Percentiles rank a stretch among this genome's conserved stretches.
These are phyloP conservation scores for Pagetopsis macropterus DNA, from an alignment of 2,797 vertebrate species.

Conservation along the genomic window DNA sequence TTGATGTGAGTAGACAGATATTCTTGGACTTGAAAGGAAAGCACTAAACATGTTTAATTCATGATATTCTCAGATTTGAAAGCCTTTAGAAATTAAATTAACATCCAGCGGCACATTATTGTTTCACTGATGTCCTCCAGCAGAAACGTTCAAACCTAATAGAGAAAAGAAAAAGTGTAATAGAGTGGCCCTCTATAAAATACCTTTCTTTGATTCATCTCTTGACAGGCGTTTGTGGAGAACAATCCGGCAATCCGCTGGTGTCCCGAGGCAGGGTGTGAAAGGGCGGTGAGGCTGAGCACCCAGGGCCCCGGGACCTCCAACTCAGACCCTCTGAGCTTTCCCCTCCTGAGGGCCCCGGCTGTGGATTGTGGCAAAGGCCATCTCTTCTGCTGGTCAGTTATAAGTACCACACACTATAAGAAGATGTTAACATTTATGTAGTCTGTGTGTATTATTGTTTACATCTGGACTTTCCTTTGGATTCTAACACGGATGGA, in stretches of 20 bases:
- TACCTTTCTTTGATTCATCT: constrained; percentile 1
- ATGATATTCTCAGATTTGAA: background rate
- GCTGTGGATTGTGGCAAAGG: constrained; percentile 98
- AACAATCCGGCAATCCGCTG: constrained; percentile 98
- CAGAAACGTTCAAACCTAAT: background rate
- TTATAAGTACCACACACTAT: constrained; percentile 9
- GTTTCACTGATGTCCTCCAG: background rate
- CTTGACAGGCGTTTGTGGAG: constrained; percentile 95
- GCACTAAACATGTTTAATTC: background rate
- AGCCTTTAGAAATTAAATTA: background rate
- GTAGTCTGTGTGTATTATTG: background rate
- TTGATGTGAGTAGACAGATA: background rate
- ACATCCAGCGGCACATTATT: background rate
- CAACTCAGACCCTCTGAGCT: constrained; percentile 89
- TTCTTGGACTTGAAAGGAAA: background rate
- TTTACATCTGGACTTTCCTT: background rate
- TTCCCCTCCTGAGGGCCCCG: constrained; percentile 92
- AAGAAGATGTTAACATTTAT: background rate
- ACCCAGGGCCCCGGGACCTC: constrained; percentile 88
- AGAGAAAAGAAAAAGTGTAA: background rate
- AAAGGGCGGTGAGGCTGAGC: constrained; percentile 94
- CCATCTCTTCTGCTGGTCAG: constrained; percentile 97
- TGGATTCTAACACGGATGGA: too few relatives aligned
- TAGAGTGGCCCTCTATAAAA: background rate
- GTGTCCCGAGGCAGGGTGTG: constrained; percentile 96